phyloP scores from a whole-genome alignment of 2,113 vertebrate species.

The Dicentrarchus labrax region DNA sequence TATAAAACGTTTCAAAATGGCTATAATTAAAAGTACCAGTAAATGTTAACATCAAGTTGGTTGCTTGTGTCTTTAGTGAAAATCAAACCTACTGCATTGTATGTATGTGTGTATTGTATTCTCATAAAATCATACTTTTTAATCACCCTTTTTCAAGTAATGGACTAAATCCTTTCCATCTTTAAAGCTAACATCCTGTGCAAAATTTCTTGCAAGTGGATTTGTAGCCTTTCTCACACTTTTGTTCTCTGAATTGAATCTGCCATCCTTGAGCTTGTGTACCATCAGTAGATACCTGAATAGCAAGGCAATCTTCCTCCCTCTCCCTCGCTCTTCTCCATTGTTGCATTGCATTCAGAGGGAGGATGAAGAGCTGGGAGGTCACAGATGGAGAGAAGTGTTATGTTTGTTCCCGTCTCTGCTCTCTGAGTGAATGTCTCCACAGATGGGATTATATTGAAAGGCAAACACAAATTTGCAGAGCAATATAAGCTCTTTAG shows the following conservation, averaged over 20 bases:
- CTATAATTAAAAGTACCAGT: background rate
- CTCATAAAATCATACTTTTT: background rate
- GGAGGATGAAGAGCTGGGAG: conserved; percentile 76
- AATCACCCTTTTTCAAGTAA: conserved; percentile 6
- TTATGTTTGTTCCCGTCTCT: conserved; percentile 78
- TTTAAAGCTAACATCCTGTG: conserved; percentile 28
- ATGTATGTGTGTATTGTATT: background rate
- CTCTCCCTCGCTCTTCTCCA: conserved; percentile 63
- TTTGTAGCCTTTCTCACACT: conserved; percentile 51
- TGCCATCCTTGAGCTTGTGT: conserved; percentile 79
- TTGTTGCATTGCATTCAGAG: conserved; percentile 75
- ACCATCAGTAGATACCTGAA: conserved; percentile 69
- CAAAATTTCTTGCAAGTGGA: conserved; percentile 44
- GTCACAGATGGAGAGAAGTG: conserved; percentile 82
- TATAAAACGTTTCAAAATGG: background rate
- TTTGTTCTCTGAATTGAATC: conserved; percentile 65
- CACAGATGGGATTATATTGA: conserved; percentile 80
- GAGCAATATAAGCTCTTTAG: conserved; percentile 70
- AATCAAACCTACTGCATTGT: background rate
- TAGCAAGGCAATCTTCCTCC: conserved; percentile 70
- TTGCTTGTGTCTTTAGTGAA: background rate
- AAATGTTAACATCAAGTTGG: background rate
- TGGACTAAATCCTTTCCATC: background rate
- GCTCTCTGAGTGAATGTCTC: conserved; percentile 77
- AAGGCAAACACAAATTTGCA: conserved; percentile 76